Percentiles rank a stretch among this genome's conserved stretches.
Conservation (phyloP, 1,140 invertebrate genomes). For the Anadara kagoshimensis region DNA sequence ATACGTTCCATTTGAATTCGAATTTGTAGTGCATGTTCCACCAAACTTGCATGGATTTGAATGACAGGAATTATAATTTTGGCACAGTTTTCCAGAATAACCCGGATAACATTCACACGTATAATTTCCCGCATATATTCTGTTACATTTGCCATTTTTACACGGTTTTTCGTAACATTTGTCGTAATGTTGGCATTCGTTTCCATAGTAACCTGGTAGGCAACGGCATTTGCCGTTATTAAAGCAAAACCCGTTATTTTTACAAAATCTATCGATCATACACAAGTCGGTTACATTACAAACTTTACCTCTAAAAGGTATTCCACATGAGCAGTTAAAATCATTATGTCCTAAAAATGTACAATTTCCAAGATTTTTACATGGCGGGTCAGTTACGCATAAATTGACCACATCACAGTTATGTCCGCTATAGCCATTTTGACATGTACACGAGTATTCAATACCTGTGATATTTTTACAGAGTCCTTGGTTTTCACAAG, state of each 20-base stretch:
- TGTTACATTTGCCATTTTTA: conserved; percentile 46
- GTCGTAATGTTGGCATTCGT: conserved; percentile 78
- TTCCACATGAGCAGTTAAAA: conserved; percentile 91
- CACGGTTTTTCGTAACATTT: conserved; percentile 43
- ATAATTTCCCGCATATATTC: conserved; percentile 45
- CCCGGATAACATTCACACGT: conserved; percentile 65
- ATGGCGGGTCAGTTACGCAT: conserved; percentile 55
- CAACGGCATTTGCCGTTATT: conserved; percentile 85
- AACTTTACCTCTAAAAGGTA: conserved; percentile 70
- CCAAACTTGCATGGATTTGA: conserved; percentile 55
- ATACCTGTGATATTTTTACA: conserved; percentile 52
- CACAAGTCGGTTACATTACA: conserved; percentile 76
- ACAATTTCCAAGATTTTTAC: conserved; percentile 68
- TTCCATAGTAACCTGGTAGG: conserved; percentile 78
- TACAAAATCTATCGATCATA: conserved; percentile 30
- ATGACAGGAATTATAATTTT: conserved; percentile 65
- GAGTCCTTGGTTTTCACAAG: conserved; percentile 68
- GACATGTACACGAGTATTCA: conserved; percentile 86
- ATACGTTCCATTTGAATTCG: conserved; percentile 24
- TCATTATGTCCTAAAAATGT: conserved; percentile 12
- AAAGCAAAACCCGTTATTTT: conserved; percentile 69
- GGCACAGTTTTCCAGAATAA: conserved; percentile 66
- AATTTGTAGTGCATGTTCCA: conserved; percentile 36
- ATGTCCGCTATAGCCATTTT: conserved; percentile 76
- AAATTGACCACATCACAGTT: conserved; percentile 78